A percentile compares a stretch with the other conserved stretches of the same genome.
Evolutionary conservation across 37 sponge, comb jelly and placozoan species (phyloP).

Genomic region (Agelas oroides): DNA sequence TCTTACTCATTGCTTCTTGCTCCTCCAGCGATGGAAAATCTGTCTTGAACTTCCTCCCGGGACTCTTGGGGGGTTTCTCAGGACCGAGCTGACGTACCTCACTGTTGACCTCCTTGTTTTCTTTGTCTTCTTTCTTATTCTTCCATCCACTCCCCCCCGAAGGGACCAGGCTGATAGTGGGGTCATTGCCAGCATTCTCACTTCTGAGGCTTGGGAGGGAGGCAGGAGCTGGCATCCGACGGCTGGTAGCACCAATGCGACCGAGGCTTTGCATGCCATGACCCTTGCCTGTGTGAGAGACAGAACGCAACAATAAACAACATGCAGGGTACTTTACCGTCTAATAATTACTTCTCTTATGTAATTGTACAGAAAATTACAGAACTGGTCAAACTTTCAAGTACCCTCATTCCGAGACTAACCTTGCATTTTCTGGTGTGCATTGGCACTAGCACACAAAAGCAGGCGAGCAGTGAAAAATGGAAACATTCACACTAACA

Average conservation of each 20-base stretch:
- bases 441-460: no score
- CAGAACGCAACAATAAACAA: background rate
- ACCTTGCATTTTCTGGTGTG: no score
- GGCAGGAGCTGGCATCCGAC: slow-evolving; percentile 90
- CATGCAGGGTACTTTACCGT: background rate
- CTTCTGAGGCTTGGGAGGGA: slow-evolving; percentile 84
- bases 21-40: slow-evolving; percentile 81
- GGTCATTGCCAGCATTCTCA: slow-evolving; percentile 92
- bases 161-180: slow-evolving; percentile 84
- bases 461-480: no score
- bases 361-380: no score
- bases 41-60: slow-evolving; percentile 33
- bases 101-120: slow-evolving; percentile 26
- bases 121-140: slow-evolving; percentile 46
- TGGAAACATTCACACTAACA: no score
- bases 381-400: no score
- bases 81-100: background rate
- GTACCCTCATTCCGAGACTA: no score
- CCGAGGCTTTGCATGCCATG: slow-evolving; percentile 90
- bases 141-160: slow-evolving; percentile 84
- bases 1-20: slow-evolving; percentile 54
- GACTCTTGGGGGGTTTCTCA: slow-evolving; percentile 18
- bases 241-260: slow-evolving; percentile 57
- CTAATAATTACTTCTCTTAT: no score
- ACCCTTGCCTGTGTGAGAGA: slow-evolving; percentile 8